These are phyloP conservation scores for Serinus canaria DNA, from an alignment of 2,113 vertebrate genomes.

Conservation along the genomic window DNA sequence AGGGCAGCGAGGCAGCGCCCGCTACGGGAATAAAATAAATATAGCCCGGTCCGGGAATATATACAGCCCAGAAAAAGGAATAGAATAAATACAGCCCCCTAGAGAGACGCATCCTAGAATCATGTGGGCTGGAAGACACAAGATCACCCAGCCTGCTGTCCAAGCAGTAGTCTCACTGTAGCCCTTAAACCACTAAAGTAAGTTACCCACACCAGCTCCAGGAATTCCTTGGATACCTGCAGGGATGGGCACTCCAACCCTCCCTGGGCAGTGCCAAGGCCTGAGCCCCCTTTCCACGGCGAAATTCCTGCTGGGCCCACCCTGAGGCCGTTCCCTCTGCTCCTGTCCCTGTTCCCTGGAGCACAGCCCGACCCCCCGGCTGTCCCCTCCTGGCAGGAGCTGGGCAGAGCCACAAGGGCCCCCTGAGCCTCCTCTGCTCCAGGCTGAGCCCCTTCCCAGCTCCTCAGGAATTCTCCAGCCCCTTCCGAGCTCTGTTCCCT, in stretches of 20 bases:
- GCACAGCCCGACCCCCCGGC: background rate
- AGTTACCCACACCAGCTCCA: fast-evolving
- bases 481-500: background rate
- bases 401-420: background rate
- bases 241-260: background rate
- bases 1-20: fast-evolving
- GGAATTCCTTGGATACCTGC: fast-evolving
- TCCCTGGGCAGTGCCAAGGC: background rate
- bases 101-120: background rate
- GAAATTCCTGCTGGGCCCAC: background rate
- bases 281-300: background rate
- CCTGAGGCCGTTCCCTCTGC: background rate
- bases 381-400: background rate
- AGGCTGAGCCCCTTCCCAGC: background rate
- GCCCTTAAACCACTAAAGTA: background rate
- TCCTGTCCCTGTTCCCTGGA: background rate
- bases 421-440: background rate
- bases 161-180: background rate
- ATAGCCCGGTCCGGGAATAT: too few species aligned
- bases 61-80: background rate
- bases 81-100: background rate
- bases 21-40: background rate
- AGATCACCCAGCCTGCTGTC: background rate
- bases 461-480: background rate
- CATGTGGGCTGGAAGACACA: background rate